Evolutionary conservation across 1,140 invertebrate species (phyloP).

Genomic region (Octopus bimaculoides): DNA sequence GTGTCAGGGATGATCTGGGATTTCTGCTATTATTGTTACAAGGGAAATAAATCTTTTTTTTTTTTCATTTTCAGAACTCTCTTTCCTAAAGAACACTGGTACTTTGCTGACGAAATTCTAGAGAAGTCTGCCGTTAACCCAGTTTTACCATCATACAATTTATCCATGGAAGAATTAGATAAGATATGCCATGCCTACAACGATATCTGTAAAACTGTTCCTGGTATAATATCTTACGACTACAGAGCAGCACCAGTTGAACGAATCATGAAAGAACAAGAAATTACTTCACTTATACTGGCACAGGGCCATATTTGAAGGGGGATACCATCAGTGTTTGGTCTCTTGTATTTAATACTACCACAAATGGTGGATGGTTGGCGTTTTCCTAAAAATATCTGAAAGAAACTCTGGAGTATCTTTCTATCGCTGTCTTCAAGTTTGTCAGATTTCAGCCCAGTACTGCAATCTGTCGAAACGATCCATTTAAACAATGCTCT

Average conservation of each 20-base stretch:
- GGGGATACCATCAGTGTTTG: too few species aligned
- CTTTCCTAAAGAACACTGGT: conserved; percentile 72
- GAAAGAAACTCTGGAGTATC: too few species aligned
- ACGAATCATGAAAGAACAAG: background rate
- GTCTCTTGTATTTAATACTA: too few species aligned
- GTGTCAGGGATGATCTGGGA: background rate
- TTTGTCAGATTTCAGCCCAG: too few species aligned
- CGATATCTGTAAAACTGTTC: conserved; percentile 68
- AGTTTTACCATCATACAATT: conserved; percentile 60
- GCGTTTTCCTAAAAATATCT: too few species aligned
- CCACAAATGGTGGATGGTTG: too few species aligned
- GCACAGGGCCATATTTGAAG: too few species aligned
- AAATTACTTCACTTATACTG: too few species aligned
- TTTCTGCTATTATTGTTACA: background rate
- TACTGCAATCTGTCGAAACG: too few species aligned
- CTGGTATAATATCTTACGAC: conserved; percentile 71
- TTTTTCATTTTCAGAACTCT: conserved; percentile 60
- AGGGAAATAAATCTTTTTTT: conserved; percentile 7
- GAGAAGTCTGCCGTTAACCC: conserved; percentile 73
- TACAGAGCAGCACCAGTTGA: conserved; percentile 31
- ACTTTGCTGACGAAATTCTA: conserved; percentile 70
- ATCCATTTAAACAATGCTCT: too few species aligned
- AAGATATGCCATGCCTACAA: conserved; percentile 74
- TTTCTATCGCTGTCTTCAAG: too few species aligned
- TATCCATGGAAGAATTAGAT: conserved; percentile 73